Percentiles rank a stretch among this genome's conserved stretches.
Conservation (phyloP, 2,888 invertebrate genomes). For the Calameuta pallipes region DNA sequence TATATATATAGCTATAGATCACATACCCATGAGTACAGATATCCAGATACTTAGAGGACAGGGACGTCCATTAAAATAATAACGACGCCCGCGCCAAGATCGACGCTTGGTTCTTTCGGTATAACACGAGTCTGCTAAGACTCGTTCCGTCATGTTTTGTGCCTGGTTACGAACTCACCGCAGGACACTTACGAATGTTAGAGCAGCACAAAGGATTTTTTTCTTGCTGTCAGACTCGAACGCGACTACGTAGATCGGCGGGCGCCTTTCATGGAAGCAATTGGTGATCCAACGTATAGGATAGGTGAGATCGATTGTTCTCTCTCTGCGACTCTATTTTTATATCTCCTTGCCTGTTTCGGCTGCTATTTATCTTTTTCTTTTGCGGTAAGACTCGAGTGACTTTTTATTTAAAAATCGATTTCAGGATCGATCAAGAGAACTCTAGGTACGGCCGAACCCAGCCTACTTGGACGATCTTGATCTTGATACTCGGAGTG, state of each 20-base stretch:
- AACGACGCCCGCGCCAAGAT: background rate
- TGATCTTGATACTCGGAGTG: background rate
- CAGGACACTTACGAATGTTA: background rate
- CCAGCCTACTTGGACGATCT: background rate
- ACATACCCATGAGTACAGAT: background rate
- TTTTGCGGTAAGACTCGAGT: background rate
- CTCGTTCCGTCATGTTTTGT: background rate
- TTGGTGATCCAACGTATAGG: background rate
- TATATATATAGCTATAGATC: too few species aligned
- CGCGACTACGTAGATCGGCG: background rate
- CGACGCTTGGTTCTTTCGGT: background rate
- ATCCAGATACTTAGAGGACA: background rate
- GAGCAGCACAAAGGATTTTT: background rate
- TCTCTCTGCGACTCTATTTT: background rate
- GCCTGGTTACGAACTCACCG: background rate
- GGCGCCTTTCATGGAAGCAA: background rate
- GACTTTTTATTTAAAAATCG: background rate
- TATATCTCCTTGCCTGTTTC: background rate
- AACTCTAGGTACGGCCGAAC: background rate
- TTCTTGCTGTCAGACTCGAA: background rate
- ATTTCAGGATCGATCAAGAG: background rate
- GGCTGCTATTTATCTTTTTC: background rate
- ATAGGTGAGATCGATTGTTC: background rate
- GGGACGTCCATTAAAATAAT: slow-evolving; percentile 1
- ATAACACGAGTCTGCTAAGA: background rate